Conservation (phyloP, 2,888 invertebrate species). For the Kryphioiulus occultus region DNA sequence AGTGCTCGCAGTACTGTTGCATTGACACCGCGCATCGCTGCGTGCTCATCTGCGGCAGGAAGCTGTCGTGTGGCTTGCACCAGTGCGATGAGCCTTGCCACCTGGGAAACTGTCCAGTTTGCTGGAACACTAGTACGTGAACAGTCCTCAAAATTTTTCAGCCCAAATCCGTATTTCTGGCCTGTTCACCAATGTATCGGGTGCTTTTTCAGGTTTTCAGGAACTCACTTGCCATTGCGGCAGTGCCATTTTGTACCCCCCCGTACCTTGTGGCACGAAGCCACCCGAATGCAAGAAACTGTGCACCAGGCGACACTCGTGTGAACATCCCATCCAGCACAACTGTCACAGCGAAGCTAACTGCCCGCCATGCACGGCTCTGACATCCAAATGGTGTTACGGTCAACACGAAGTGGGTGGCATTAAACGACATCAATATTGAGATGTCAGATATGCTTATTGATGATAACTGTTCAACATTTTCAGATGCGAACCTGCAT, state of each 20-base stretch:
- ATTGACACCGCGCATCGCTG: constrained; percentile 87
- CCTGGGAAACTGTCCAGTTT: constrained; percentile 62
- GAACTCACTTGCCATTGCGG: constrained; percentile 94
- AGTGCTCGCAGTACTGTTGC: constrained; percentile 90
- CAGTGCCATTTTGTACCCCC: constrained; percentile 82
- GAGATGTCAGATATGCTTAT: background rate
- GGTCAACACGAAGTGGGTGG: constrained; percentile 74
- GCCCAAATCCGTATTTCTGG: background rate
- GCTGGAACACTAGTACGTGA: constrained; percentile 72
- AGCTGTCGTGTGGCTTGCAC: constrained; percentile 86
- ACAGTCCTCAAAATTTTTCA: background rate
- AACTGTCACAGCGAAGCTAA: constrained; percentile 76
- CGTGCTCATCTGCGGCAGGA: constrained; percentile 79
- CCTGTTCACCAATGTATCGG: background rate
- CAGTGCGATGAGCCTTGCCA: constrained; percentile 69
- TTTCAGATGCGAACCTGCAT: constrained; percentile 81
- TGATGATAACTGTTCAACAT: constrained; percentile 53
- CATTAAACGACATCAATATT: background rate
- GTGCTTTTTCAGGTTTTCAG: constrained; percentile 72
- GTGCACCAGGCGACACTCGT: constrained; percentile 78
- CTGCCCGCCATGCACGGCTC: constrained; percentile 86
- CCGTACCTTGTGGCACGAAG: constrained; percentile 89
- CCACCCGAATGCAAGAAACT: constrained; percentile 80
- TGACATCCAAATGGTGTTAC: constrained; percentile 84
- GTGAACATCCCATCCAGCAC: constrained; percentile 84